Evolutionary conservation across 2,113 vertebrate genomes (phyloP).

Genomic region (Dipodomys merriami): DNA sequence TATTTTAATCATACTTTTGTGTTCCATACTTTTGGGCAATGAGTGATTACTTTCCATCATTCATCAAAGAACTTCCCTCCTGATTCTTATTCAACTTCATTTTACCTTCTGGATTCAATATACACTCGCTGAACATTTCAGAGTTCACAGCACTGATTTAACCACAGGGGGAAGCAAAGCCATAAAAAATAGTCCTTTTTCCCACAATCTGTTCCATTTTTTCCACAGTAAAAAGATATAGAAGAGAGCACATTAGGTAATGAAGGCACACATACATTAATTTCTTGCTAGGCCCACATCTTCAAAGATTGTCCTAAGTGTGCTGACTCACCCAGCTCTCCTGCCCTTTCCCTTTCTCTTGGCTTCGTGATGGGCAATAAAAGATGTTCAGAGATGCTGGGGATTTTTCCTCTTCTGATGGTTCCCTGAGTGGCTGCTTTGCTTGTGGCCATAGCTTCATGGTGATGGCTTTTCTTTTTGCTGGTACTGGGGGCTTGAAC

Average conservation of each 20-base stretch:
- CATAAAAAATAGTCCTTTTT: background rate
- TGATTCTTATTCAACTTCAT: background rate
- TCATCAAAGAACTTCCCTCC: background rate
- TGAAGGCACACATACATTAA: background rate
- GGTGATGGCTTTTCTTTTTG: background rate
- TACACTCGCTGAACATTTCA: background rate
- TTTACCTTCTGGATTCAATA: background rate
- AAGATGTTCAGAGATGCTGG: background rate
- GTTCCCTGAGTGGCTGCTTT: background rate
- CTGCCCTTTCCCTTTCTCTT: background rate
- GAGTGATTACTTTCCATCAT: slow-evolving; percentile 7
- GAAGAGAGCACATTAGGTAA: background rate
- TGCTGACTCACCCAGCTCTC: background rate
- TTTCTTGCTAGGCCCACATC: background rate
- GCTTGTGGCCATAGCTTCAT: background rate
- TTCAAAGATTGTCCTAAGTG: background rate
- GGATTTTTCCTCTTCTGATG: background rate
- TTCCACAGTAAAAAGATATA: background rate
- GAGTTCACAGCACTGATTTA: slow-evolving; percentile 3
- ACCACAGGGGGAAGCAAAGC: background rate
- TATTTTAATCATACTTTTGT: background rate
- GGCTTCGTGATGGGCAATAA: background rate
- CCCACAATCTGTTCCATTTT: background rate
- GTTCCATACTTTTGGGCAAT: background rate
- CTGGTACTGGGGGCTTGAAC: too few species aligned